phyloP scores from a whole-genome alignment of 2,113 vertebrate genomes.

The Taurulus bubalis region DNA sequence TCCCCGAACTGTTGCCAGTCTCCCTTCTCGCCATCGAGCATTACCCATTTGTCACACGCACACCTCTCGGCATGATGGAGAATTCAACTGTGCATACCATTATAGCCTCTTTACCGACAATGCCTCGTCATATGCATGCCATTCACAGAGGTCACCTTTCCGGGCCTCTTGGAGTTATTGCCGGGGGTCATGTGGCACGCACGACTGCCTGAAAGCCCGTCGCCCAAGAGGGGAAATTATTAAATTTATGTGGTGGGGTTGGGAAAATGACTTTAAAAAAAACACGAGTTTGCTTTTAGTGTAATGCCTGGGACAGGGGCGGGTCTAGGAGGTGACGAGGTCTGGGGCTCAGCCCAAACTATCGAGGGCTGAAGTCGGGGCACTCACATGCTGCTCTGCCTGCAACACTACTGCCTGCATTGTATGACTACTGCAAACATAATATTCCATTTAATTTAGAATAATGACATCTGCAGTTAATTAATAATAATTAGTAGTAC shows the following conservation, averaged over 20 bases:
- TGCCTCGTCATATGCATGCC: conserved; percentile 60
- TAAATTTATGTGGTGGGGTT: conserved; percentile 76
- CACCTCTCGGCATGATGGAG: conserved; percentile 65
- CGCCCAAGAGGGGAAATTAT: conserved; percentile 74
- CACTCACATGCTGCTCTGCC: not conserved
- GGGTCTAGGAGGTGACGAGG: not conserved
- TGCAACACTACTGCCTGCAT: not conserved
- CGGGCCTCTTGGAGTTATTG: conserved; percentile 78
- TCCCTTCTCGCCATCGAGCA: conserved; percentile 33
- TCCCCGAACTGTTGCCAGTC: conserved; percentile 50
- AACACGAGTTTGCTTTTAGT: conserved; percentile 86
- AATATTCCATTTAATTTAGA: not conserved
- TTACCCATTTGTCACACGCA: conserved; percentile 72
- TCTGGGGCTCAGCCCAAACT: not conserved
- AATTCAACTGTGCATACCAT: conserved; percentile 72
- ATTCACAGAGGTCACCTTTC: conserved; percentile 82
- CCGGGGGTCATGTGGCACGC: conserved; percentile 70
- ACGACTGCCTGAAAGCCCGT: conserved; percentile 73
- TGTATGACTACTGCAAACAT: not conserved
- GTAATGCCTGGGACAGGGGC: conserved; percentile 72
- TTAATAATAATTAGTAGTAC: not conserved
- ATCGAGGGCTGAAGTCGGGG: not conserved
- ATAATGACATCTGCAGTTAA: not conserved
- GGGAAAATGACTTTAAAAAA: conserved; percentile 70
- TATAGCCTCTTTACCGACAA: conserved; percentile 71